Percentiles rank a stretch among this genome's conserved stretches.
phyloP scores from a whole-genome alignment of 2,113 vertebrate species.

The Lamprotornis superbus region DNA sequence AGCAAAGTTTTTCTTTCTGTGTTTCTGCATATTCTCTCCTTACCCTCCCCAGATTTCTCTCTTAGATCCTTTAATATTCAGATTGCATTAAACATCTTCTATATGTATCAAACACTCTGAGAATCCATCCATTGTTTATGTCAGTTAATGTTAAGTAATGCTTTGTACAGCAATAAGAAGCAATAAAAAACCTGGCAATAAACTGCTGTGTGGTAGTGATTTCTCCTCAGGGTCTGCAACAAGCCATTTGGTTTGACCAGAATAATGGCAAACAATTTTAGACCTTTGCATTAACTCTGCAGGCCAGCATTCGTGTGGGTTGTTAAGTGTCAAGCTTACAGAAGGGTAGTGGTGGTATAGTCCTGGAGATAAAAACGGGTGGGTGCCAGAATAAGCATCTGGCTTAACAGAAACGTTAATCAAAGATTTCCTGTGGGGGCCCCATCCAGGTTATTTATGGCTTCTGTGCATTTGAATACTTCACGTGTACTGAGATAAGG shows the following conservation, averaged over 20 bases:
- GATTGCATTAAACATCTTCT: constrained; percentile 37
- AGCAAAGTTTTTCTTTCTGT: constrained; percentile 1
- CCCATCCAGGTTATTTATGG: background rate
- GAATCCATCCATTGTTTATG: constrained; percentile 67
- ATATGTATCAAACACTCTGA: constrained; percentile 28
- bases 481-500: background rate
- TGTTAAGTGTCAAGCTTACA: background rate
- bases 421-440: rapidly evolving
- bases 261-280: constrained; percentile 47
- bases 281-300: constrained; percentile 32
- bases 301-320: background rate
- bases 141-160: constrained; percentile 66
- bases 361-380: background rate
- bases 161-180: constrained; percentile 44
- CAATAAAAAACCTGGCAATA: constrained; percentile 56
- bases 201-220: constrained; percentile 51
- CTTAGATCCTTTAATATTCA: constrained; percentile 44
- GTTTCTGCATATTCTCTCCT: background rate
- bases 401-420: background rate
- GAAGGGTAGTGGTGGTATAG: background rate
- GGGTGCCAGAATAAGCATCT: background rate
- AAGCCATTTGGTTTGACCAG: constrained; percentile 58
- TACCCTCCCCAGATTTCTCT: background rate
- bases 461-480: background rate
- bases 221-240: constrained; percentile 56